These are phyloP conservation scores for Lithobates pipiens DNA, from an alignment of 2,797 vertebrate genomes.

Conservation along the genomic window DNA sequence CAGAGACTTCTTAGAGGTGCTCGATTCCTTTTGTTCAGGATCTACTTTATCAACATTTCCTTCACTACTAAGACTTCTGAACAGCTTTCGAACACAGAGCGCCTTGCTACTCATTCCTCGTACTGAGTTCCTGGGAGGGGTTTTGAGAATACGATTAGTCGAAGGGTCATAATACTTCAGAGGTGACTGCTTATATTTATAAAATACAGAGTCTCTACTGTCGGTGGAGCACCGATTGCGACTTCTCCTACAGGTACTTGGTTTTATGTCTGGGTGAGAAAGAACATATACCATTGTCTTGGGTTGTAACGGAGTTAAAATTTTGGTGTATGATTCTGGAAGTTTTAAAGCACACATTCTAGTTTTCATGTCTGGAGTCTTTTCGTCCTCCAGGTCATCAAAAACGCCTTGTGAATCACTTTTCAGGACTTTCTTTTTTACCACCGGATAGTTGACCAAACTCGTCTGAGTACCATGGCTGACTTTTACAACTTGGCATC, in stretches of 20 bases:
- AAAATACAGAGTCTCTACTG: constrained; percentile 74
- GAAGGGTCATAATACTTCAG: constrained; percentile 82
- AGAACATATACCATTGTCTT: constrained; percentile 86
- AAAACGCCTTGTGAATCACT: constrained; percentile 65
- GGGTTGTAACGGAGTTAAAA: constrained; percentile 84
- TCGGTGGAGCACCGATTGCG: constrained; percentile 74
- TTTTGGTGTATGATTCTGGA: constrained; percentile 78
- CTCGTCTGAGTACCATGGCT: constrained; percentile 87
- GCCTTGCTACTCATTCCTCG: constrained; percentile 69
- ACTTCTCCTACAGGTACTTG: constrained; percentile 68
- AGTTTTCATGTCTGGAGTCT: constrained; percentile 77
- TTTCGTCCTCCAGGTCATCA: constrained; percentile 70
- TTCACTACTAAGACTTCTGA: constrained; percentile 82
- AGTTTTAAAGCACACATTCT: constrained; percentile 77
- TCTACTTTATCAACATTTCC: constrained; percentile 74
- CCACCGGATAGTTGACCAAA: constrained; percentile 73
- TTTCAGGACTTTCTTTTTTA: constrained; percentile 73
- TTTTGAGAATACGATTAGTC: constrained; percentile 82
- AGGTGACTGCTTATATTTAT: constrained; percentile 85
- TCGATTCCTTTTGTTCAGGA: constrained; percentile 66
- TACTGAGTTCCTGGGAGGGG: constrained; percentile 71
- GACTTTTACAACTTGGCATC: constrained; percentile 86
- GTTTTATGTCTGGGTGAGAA: constrained; percentile 78
- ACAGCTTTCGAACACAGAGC: constrained; percentile 79
- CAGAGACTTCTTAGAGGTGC: constrained; percentile 68